Evolutionary conservation across 1,140 invertebrate species (phyloP).

Genomic region (Temnothorax longispinosus): DNA sequence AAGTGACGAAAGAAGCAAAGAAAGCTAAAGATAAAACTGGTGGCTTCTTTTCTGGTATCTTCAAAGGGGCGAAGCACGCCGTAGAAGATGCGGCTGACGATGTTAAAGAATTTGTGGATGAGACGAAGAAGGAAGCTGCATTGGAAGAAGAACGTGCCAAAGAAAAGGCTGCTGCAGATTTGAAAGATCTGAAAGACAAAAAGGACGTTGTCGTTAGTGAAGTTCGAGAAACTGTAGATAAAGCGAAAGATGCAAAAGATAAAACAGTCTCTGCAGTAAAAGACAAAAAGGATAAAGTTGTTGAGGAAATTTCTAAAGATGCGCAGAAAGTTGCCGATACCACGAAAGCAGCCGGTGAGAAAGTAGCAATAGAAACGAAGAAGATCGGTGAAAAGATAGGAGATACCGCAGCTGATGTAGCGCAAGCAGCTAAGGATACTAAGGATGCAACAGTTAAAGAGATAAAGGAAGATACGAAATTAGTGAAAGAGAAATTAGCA

Average conservation of each 20-base stretch:
- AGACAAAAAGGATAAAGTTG: conserved; percentile 57
- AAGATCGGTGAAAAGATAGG: too few relatives aligned
- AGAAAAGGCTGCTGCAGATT: neutral
- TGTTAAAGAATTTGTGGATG: conserved; percentile 63
- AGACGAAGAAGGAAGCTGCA: conserved; percentile 67
- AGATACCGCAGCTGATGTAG: too few relatives aligned
- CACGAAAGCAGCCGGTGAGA: neutral
- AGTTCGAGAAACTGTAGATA: conserved; percentile 4
- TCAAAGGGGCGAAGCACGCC: conserved; percentile 70
- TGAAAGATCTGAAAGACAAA: conserved; percentile 33
- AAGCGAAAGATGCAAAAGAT: conserved; percentile 38
- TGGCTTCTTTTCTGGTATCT: conserved; percentile 69
- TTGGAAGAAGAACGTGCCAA: conserved; percentile 65
- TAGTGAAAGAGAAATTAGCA: conserved; percentile 29
- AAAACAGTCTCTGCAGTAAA: conserved; percentile 40
- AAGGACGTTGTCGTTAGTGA: conserved; percentile 41
- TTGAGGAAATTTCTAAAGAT: conserved; percentile 37
- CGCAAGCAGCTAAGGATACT: neutral
- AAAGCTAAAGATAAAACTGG: conserved; percentile 74
- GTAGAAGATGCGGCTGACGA: conserved; percentile 77
- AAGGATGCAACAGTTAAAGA: conserved; percentile 39
- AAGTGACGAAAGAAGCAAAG: conserved; percentile 71
- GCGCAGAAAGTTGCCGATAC: conserved; percentile 1
- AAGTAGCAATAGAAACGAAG: neutral
- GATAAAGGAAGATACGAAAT: conserved; percentile 53